phyloP scores from a whole-genome alignment of 2,113 vertebrate species.

The Sapajus apella region DNA sequence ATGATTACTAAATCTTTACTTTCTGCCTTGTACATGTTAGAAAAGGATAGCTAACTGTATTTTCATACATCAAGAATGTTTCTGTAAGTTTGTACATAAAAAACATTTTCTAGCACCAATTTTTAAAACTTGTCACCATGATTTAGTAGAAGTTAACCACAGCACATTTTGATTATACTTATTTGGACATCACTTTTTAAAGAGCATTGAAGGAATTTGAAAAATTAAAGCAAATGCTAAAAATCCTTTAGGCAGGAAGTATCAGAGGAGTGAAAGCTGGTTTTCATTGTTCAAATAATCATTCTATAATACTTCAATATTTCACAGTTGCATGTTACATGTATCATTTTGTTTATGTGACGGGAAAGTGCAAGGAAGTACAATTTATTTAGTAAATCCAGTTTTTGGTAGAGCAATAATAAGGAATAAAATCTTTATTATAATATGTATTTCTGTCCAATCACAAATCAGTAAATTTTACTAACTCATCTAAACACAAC shows the following conservation, averaged over 20 bases:
- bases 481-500: not conserved
- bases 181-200: conserved; percentile 54
- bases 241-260: conserved; percentile 74
- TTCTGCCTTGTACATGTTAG: not conserved
- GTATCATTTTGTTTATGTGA: conserved; percentile 84
- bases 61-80: conserved; percentile 48
- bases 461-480: conserved; percentile 72
- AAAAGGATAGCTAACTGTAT: not conserved
- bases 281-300: conserved; percentile 84
- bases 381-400: conserved; percentile 84
- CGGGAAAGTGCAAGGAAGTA: conserved; percentile 71
- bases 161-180: conserved; percentile 54
- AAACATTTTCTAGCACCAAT: conserved; percentile 17
- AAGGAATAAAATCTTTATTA: conserved; percentile 78
- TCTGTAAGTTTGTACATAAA: not conserved
- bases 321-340: conserved; percentile 81
- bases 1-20: not conserved
- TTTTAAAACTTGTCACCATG: conserved; percentile 48
- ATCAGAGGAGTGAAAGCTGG: conserved; percentile 80
- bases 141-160: conserved; percentile 53
- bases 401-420: conserved; percentile 79
- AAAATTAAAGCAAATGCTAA: conserved; percentile 71
- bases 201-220: conserved; percentile 62
- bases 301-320: conserved; percentile 78
- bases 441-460: conserved; percentile 55